A percentile compares a stretch with the other conserved stretches of the same genome.
phyloP scores from a whole-genome alignment of 2,797 vertebrate genomes.

The Tapirus indicus region DNA sequence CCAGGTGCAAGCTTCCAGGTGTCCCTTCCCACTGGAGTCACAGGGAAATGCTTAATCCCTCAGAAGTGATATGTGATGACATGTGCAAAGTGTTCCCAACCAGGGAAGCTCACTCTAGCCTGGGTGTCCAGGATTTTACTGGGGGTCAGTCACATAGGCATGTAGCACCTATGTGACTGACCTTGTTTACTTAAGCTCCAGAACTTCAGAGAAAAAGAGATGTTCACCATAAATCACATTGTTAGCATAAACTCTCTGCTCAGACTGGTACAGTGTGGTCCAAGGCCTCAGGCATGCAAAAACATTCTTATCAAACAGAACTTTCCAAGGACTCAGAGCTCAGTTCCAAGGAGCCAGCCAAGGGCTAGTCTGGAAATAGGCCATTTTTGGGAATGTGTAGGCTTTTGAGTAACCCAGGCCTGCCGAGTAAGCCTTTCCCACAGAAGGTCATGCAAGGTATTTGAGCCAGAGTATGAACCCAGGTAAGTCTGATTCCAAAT shows the following conservation, averaged over 20 bases:
- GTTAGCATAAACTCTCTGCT: not conserved
- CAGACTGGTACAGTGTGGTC: not conserved
- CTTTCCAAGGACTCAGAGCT: not conserved
- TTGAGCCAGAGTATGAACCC: not conserved
- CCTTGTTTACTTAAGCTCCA: not conserved
- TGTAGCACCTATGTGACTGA: not conserved
- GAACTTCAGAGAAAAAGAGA: not conserved
- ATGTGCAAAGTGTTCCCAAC: not conserved
- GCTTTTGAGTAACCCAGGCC: not conserved
- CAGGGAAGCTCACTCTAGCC: not conserved
- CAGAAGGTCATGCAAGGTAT: not conserved
- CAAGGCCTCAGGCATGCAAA: not conserved
- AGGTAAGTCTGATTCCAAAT: not conserved
- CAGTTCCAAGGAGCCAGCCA: not conserved
- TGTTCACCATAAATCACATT: not conserved
- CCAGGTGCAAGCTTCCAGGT: not conserved
- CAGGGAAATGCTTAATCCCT: not conserved
- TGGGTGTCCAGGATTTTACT: not conserved
- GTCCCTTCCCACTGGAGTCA: not conserved
- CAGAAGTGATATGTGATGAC: not conserved
- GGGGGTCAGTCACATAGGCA: not conserved
- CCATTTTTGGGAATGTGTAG: not conserved
- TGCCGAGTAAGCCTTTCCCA: not conserved
- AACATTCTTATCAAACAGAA: not conserved
- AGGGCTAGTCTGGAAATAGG: not conserved